Evolutionary conservation across 2,113 vertebrate species (phyloP).

Genomic region (Piaya cayana): DNA sequence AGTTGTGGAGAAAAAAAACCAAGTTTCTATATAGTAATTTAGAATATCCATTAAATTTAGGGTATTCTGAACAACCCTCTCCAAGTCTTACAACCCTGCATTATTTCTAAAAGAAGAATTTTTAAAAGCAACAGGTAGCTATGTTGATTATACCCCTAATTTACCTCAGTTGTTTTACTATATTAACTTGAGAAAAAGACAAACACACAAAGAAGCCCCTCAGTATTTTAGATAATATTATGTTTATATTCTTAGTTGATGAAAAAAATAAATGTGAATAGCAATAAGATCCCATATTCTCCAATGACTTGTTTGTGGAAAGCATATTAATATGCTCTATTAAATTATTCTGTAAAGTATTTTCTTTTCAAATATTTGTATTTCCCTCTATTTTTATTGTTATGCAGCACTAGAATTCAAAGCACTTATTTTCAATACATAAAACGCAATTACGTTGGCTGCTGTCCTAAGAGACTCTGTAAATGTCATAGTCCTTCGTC

Average conservation of each 20-base stretch:
- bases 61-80: background rate
- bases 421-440: background rate
- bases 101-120: background rate
- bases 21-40: background rate
- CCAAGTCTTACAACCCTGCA: background rate
- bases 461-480: background rate
- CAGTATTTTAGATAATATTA: background rate
- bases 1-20: background rate
- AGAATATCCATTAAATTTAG: background rate
- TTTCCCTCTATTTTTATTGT: background rate
- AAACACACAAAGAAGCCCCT: rapidly evolving
- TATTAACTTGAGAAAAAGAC: background rate
- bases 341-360: background rate
- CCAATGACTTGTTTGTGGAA: background rate
- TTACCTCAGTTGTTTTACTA: background rate
- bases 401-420: background rate
- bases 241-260: background rate
- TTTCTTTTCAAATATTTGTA: background rate
- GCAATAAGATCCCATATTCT: background rate
- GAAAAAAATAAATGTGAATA: background rate
- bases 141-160: background rate
- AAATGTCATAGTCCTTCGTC: background rate
- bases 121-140: background rate
- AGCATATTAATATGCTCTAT: background rate
- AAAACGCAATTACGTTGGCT: background rate